Base-by-base conservation (phyloP, 2,797 vertebrate genomes). In the Falco rusticolus region DNA sequence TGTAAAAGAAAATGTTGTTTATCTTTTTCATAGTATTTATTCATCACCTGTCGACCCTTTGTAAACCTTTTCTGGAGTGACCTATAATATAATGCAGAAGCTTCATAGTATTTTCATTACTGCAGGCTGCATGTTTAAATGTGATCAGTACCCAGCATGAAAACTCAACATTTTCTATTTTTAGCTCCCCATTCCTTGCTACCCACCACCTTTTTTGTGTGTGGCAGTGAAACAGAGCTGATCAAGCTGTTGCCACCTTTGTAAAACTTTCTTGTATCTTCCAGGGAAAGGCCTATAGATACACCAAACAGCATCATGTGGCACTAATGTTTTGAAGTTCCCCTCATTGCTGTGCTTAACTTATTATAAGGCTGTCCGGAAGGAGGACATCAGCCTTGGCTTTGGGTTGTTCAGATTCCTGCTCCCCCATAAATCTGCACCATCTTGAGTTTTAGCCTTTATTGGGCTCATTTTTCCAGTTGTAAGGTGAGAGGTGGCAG, bases 361-460 rank as follows among this genome's bases (percentile, higher is more conserved):
- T 70, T 57, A 11, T 7, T 24, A 33, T 60, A 22, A 53, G 37
- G 15, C 17, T 26, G 28, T 29, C 61, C 72, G 87, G 70, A 64
- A 31, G 1, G 6, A 41, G 56, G 31, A n/a, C 15, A 2, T 14
- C 10, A 54, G 3, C 24, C 5, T 70, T 59, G 34, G 61, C 18
- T 81, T 84, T 60, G 70, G 31, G 41, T 18, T 41, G n/a, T 25
- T 75, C 56, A 18, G 0, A 82, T 87, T 72, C 80, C 75, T 63
- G 24, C 41, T 92, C n/a, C 50, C 10, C 2, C 1, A 37, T 45
- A 82, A 72, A 89, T 51, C 56, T 41, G 48, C 0, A 0, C 33
- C 1, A 0, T 22, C 54, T 75, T 1, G 0, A 47, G 19, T 51
- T 75, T 37, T 54, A 9, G 37, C 24, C 9, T 79, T 78, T 48